Evolutionary conservation across 2,113 vertebrate genomes (phyloP), one percentile per base, ranked within the genome.

Genomic region (Trochalopteron elliotii): DNA sequence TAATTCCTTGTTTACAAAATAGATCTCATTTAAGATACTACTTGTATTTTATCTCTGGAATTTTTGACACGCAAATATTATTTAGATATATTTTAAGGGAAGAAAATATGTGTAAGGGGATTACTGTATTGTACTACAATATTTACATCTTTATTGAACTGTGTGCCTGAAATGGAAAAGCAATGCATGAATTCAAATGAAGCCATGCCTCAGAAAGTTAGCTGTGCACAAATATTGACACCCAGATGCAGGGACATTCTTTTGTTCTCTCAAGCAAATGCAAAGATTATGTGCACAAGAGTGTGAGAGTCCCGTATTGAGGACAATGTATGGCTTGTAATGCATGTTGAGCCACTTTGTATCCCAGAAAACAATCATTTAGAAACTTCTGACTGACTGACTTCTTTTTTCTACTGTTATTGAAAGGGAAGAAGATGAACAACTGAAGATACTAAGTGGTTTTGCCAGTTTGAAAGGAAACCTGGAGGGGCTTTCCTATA

Each of bases 401-500:
- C 50, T 86, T 94, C 9, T 80, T 90, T 79, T 79, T 75, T 44
- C 56, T 94, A 27, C 85, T 94, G 17, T 35, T 95, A 89, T 91
- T 95, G 93, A 96, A 89, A 94, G 95, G 90, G 97, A 97, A 72
- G 96, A 97, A 86, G 97, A 97, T 23, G 91, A 98, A 14, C 96
- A 97, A 47, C 94, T 98, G 75, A 97, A 97, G 74, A 96, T 92
- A 83, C 52, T 92, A 5, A 80, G 79, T 5, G 71, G 95, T 68
- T 92, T 96, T 72, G 79, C 97, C n/a, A 97, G 95, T 37, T 90
- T 97, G 94, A 97, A 97, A 55, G 97, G 98, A 40, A 96, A 94
- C 20, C 95, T 97, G 65, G 98, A 99, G 33, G 86, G 89, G 6
- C 94, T 98, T 37, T 67, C 97, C 13, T 97, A 97, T 55, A 97